Base-by-base conservation (phyloP, 2,797 vertebrate genomes). In the Tapirus indicus region DNA sequence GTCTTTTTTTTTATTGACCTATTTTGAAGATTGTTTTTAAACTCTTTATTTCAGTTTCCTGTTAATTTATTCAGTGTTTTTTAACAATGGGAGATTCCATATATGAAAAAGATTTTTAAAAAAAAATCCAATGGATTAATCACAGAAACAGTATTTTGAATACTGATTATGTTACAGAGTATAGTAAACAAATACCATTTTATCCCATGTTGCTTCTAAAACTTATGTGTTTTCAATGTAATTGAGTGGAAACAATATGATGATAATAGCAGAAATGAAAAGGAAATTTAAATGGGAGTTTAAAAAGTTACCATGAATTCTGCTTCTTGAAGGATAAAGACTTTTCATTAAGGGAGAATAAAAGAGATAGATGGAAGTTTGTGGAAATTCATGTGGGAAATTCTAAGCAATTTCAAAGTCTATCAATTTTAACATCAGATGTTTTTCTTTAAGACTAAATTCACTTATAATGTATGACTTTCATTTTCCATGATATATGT, bases 1-100 rank as follows among this genome's bases (percentile, higher is more conserved):
- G 52, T 32, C 10, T 80, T 90, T 60, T 88, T 64, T 71, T 74
- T 88, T 17, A 78, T 44, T 91, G n/a, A 95, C 32, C 29, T 91
- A 95, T 72, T 95, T 88, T 89, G 12, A 69, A 94, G 14, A 83
- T 58, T 94, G 11, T 75, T 92, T 95, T 95, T 17, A 86, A 95
- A 79, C 4, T 91, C 7, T 62, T 84, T 62, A 62, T 75, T 75
- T 89, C 9, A 80, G 13, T 68, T 77, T 54, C 79, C 94, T 88
- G 5, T 32, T 74, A 79, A 92, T 68, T 60, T 58, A 87, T 84
- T 62, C 41, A 71, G 1, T 77, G 8, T 86, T 96, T 41, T 1
- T 49, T 47, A 78, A 60, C 12, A 88, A 75, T 14, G 6, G 2
- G 13, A 66, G 20, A 49, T 75, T 85, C 23, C 11, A 77, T 62